Conservation (phyloP, 2,797 vertebrate genomes). For the Malacoctenus gilli region DNA sequence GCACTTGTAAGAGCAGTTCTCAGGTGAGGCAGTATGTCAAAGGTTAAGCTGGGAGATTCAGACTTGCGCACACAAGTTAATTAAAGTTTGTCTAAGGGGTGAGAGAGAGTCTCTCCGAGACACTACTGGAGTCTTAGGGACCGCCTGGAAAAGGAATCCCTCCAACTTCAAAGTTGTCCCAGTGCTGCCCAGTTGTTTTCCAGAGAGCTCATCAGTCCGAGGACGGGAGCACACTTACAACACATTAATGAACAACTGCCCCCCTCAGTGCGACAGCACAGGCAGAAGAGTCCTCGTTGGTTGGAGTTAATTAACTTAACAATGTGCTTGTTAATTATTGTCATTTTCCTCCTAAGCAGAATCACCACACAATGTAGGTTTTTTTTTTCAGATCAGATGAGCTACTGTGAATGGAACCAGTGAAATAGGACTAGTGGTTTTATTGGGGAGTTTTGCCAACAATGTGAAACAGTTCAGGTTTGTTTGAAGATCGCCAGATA, state of each 20-base stretch:
- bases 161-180: slow-evolving; percentile 60
- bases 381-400: too few relatives aligned
- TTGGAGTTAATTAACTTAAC: too few relatives aligned
- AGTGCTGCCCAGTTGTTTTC: slow-evolving; percentile 41
- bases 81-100: slow-evolving; percentile 77
- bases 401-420: too few relatives aligned
- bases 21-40: slow-evolving; percentile 75
- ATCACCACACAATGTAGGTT: too few relatives aligned
- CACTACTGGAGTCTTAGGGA: slow-evolving; percentile 47
- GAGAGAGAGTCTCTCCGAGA: slow-evolving; percentile 65
- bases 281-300: too few relatives aligned
- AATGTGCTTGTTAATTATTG: too few relatives aligned
- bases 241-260: slow-evolving; percentile 18
- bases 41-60: slow-evolving; percentile 75
- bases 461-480: too few relatives aligned
- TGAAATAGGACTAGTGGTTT: too few relatives aligned
- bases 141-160: slow-evolving; percentile 68
- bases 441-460: too few relatives aligned
- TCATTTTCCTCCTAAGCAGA: too few relatives aligned
- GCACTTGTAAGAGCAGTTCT: slow-evolving; percentile 64
- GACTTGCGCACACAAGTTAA: slow-evolving; percentile 76
- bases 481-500: too few relatives aligned
- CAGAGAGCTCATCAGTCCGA: slow-evolving; percentile 17
- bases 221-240: slow-evolving; percentile 18
- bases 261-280: too few relatives aligned